phyloP scores from a whole-genome alignment of 2,113 vertebrate species.

The Abramis brama region DNA sequence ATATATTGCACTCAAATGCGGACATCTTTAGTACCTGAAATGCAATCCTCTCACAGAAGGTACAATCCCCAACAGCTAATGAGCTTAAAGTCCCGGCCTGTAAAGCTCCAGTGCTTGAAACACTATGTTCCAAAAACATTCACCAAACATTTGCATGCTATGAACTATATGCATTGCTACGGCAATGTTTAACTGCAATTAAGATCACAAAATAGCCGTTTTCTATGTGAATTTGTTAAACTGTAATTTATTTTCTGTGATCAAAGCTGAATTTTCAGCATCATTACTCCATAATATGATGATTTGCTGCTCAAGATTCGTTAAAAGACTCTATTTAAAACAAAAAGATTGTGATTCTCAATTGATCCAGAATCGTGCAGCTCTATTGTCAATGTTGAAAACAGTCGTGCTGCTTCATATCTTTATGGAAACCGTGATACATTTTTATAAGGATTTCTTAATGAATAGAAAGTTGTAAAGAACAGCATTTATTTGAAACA shows the following conservation, averaged over 20 bases:
- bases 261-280: no score
- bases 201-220: neutral
- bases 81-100: neutral
- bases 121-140: neutral
- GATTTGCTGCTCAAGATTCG: no score
- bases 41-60: neutral
- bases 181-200: neutral
- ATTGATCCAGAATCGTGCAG: no score
- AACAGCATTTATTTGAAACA: neutral
- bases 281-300: no score
- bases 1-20: neutral
- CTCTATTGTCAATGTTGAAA: no score
- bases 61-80: slow-evolving; percentile 1
- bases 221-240: no score
- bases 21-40: neutral
- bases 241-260: no score
- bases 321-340: no score
- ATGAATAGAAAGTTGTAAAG: neutral
- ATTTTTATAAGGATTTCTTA: neutral
- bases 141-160: neutral
- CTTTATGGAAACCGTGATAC: no score
- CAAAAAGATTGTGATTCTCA: no score
- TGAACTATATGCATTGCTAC: neutral
- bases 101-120: neutral
- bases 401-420: no score